Base-by-base conservation (phyloP, 2,797 vertebrate species). In the Halcyon smyrnensis region DNA sequence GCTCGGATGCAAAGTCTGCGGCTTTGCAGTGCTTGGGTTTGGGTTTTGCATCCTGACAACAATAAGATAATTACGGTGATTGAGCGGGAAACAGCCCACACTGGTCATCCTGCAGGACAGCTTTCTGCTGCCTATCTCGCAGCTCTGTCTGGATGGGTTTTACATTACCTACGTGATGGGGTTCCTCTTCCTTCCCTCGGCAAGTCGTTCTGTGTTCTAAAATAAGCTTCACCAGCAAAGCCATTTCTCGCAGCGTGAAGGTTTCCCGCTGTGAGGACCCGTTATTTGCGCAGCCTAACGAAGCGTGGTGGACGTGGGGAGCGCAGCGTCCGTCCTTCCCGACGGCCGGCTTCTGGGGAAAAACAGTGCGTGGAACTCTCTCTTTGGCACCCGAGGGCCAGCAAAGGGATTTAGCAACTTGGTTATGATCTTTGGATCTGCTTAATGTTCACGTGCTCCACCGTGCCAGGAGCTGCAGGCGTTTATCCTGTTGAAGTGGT, bases 41-140 rank as follows among this genome's bases (percentile, higher is more conserved):
- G 80, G 51, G 45, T 21, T 71, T 67, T 1, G 0, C 20, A 4
- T 39, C 46, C 68, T 20, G 37, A 17, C 36, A 28, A 8, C 12
- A 9, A 1, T 2, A 7, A 23, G 41, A 32, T 28, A 11, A 1
- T 17, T 4, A 0, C 8, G 2, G 0, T 4, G 50, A 12, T 1
- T 2, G 51, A 41, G 32, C 67, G 15, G 51, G 56, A 18, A 21
- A 2, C 0, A 1, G 20, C 53, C 32, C 10, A 0, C 2, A 7
- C n/a, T 21, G 41, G 8, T 7, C 39, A 1, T 20, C 56, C 56
- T 6, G 8, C 34, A 12, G 57, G 63, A 30, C 1, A 8, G 70
- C 75, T 39, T 20, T 57, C 71, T 32, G 19, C 8, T 1, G 65
- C 7, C 1, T 1, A 0, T 17, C 64, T 37, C 45, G 7, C 43